These are phyloP conservation scores for Pogonocichla stellata DNA, from an alignment of 2,113 vertebrate species.

Conservation along the genomic window DNA sequence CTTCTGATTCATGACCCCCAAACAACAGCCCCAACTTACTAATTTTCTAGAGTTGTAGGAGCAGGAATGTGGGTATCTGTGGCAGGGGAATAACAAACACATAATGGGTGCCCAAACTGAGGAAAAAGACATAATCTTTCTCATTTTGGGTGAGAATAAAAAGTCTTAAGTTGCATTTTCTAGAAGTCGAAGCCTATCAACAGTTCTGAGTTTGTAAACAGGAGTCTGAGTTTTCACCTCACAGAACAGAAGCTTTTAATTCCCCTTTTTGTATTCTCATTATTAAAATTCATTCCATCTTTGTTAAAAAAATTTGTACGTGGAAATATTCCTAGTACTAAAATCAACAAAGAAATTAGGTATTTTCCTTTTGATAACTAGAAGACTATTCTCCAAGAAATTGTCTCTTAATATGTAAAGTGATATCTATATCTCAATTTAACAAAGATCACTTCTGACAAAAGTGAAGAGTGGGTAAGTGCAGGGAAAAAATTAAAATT, in stretches of 20 bases:
- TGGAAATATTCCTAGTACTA: background rate
- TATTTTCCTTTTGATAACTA: background rate
- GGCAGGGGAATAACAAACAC: background rate
- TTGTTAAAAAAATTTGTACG: background rate
- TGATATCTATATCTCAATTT: background rate
- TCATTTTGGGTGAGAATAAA: background rate
- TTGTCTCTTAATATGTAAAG: background rate
- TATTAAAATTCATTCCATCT: background rate
- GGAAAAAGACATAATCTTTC: background rate
- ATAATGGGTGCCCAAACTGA: background rate
- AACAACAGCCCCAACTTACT: background rate
- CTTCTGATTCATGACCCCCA: background rate
- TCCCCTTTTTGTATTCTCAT: background rate
- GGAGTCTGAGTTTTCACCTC: background rate
- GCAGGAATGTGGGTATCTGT: background rate
- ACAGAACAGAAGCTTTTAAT: background rate
- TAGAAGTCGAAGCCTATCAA: background rate
- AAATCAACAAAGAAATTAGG: background rate
- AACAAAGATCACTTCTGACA: background rate
- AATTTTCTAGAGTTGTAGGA: background rate
- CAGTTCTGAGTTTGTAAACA: background rate
- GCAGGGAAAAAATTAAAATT: background rate
- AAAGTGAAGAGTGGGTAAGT: background rate
- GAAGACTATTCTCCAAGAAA: background rate
- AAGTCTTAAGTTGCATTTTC: rapidly evolving